Base-by-base conservation (phyloP, 2,113 vertebrate species). In the Paratilapia polleni region DNA sequence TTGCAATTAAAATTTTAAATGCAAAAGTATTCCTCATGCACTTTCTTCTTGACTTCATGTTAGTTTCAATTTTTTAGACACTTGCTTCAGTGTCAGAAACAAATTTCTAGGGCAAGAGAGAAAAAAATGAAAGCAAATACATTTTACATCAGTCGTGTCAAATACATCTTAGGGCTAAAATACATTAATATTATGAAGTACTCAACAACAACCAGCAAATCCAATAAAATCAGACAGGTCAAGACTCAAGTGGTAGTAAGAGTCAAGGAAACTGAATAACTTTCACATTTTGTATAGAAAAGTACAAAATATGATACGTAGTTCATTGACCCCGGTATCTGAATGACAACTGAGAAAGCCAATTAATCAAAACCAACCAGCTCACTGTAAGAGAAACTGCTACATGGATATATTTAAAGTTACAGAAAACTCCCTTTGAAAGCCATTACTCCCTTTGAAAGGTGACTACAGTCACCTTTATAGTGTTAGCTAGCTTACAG, bases 61-160 rank as follows among this genome's bases (percentile, higher is more conserved):
- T 24, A 68, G 38, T 47, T 52, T 52, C 52, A 31, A 19, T 58
- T 76, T 83, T 36, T 64, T n/a, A 47, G 3, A 64, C 3, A 20
- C 38, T 36, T 47, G 14, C 17, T 68, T 41, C 14, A 49, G 62
- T 28, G 49, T 75, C 24, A 43, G 38, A 77, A 61, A 19, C 11
- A 22, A 19, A 77, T 63, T 74, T 43, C 19, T 74, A 52, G 24
- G 24, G 24, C 43, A 36, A 59, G 6, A 17, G 6, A 11, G 4
- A 14, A 24, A 49, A 22, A 26, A 36, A 52, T 20, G 1, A 49
- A 70, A 70, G 66, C 24, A 70, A 58, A 79, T 64, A 36, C 36
- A 73, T 85, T 85, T 87, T 43, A 59, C 24, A 77, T 85, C 24
- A 80, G 31, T 26, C 47, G 82, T 80, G 77, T 60, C 41, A 64